Percentiles rank a stretch among this genome's conserved stretches.
Conservation (phyloP, 2,797 vertebrate genomes). For the Sebastiscus tertius region DNA sequence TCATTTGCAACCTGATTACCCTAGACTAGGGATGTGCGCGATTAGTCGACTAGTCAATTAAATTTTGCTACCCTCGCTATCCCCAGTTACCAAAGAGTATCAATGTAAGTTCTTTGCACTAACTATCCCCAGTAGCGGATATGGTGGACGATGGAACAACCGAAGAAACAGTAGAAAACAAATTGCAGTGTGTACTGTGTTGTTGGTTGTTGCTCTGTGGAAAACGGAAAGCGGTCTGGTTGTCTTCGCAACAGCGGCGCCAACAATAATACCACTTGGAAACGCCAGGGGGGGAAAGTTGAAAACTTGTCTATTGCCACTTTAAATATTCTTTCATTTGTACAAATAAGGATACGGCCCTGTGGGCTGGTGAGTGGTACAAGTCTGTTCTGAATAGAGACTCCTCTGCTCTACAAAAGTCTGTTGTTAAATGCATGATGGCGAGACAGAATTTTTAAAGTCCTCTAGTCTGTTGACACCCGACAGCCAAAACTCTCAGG, state of each 20-base stretch:
- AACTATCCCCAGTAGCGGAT: neutral
- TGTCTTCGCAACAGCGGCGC: too few relatives aligned
- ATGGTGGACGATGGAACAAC: neutral
- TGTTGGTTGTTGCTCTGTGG: neutral
- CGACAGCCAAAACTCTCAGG: conserved; percentile 13
- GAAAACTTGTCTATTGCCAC: too few relatives aligned
- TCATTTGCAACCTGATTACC: neutral
- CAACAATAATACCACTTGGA: too few relatives aligned
- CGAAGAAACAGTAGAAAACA: neutral
- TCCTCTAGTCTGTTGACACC: conserved; percentile 11
- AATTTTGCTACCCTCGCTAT: neutral
- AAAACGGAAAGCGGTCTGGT: too few relatives aligned
- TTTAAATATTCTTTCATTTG: neutral
- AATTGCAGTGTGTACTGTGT: neutral
- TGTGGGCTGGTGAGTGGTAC: neutral
- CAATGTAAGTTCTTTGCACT: neutral
- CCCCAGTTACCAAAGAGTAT: neutral
- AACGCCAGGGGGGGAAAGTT: too few relatives aligned
- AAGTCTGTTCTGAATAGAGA: neutral
- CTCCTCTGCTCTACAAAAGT: neutral
- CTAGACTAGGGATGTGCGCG: too few relatives aligned
- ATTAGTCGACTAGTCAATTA: too few relatives aligned
- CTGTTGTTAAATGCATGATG: neutral
- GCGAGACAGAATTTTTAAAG: conserved; percentile 3
- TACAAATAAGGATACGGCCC: neutral